Base-by-base conservation (phyloP, 2,888 invertebrate species). In the Hypercompe scribonia region DNA sequence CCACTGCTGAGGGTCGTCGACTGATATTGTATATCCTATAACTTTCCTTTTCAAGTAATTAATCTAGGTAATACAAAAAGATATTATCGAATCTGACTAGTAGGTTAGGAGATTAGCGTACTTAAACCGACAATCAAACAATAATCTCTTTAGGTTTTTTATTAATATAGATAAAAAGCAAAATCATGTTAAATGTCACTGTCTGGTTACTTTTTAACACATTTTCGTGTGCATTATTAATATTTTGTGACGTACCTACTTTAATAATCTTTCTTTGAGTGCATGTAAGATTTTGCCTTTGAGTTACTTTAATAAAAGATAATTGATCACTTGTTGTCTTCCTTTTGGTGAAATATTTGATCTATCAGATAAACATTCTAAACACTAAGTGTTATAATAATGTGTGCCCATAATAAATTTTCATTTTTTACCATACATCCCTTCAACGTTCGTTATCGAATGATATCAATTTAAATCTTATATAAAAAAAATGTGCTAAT, bases 131-230 rank as follows among this genome's bases (percentile, higher is more conserved):
- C 24, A 24, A 50, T 50, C 24, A 24, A 50, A 8, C 24, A 24
- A 50, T 24, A 50, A 3, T 1, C 24, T 8, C 24, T 50, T 10
- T 2, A 2, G 10, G 24, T 50, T 50, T 50, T 50, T 50, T 50
- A 10, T 50, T 24, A 50, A 24, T 50, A 46, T 21, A 46, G 81
- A 86, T 85, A 71, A 34, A 58, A 58, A 54, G 39, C 67, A 34
- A 67, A 68, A n/a, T 68, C 54, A 15, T 68, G 42, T 66, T 31
- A 31, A 66, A 66, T 66, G 31, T 66, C 3, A 18, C 42, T 65
- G 21, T 28, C 21, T 31, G 66, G 46, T 42, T 61, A 31, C 0
- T 61, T 2, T 28, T 28, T 28, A 15, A 58, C n/a, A 54, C 24
- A n/a, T n/a, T 3, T 54, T 54, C 18, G 28, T 8, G 7, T 10